A percentile compares a stretch with the other conserved stretches of the same genome.
These are phyloP conservation scores for Perca schrenkii DNA, from an alignment of 2,113 vertebrate species.

Conservation along the genomic window DNA sequence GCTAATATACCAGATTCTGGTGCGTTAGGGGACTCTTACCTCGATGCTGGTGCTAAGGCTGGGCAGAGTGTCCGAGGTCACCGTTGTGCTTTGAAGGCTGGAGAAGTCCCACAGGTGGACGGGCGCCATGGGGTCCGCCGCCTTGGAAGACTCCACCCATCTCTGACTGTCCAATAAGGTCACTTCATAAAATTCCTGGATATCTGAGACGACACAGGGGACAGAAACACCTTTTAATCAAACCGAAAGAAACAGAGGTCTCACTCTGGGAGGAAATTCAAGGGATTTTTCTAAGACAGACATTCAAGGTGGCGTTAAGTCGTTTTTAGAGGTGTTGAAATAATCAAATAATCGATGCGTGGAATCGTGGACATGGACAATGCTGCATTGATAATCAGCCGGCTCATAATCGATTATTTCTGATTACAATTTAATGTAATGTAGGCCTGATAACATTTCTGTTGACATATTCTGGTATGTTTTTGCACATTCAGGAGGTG, in stretches of 20 bases:
- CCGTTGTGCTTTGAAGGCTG: constrained; percentile 93
- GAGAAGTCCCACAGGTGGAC: constrained; percentile 96
- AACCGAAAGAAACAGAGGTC: not conserved
- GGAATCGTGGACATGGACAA: no score
- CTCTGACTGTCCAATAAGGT: constrained; percentile 96
- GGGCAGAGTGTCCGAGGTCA: constrained; percentile 93
- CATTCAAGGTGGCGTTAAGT: no score
- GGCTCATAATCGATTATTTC: no score
- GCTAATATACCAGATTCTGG: no score
- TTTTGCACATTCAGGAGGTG: no score
- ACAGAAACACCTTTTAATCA: not conserved
- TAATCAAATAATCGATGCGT: no score
- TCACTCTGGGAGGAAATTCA: not conserved
- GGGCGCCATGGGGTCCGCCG: constrained; percentile 84
- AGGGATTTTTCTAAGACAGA: not conserved
- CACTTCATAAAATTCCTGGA: constrained; percentile 99
- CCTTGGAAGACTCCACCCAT: constrained; percentile 88
- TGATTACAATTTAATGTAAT: no score
- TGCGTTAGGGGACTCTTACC: constrained; percentile 70
- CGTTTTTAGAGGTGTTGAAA: no score
- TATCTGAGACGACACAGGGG: constrained; percentile 84
- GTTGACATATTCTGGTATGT: no score
- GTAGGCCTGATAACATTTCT: no score
- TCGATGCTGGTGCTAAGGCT: constrained; percentile 95
- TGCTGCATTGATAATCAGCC: no score